Evolutionary conservation across 2,888 invertebrate species (phyloP), one percentile per base, ranked within the genome.

Genomic region (Pristionchus mayeri): DNA sequence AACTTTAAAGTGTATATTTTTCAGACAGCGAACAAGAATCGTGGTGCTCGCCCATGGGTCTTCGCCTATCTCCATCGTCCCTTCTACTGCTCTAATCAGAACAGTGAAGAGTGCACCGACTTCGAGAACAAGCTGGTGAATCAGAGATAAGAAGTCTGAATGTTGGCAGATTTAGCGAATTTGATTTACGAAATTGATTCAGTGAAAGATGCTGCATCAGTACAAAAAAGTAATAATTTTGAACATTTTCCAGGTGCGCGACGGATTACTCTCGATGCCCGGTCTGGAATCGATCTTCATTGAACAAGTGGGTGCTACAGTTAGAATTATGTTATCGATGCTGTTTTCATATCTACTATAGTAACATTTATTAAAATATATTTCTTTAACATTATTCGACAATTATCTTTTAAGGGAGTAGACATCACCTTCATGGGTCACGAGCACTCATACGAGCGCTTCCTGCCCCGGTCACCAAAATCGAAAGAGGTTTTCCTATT

Each of bases 351-450:
- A n/a, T n/a, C n/a, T n/a, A n/a, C n/a, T n/a, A n/a, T n/a, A n/a
- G n/a, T n/a, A n/a, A n/a, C n/a, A n/a, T n/a, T n/a, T n/a, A n/a
- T n/a, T n/a, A n/a, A n/a, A n/a, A n/a, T n/a, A n/a, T n/a, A n/a
- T n/a, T n/a, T n/a, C n/a, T n/a, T n/a, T n/a, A n/a, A n/a, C n/a
- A n/a, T n/a, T n/a, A n/a, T n/a, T n/a, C n/a, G n/a, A n/a, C n/a
- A n/a, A n/a, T n/a, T n/a, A n/a, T n/a, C n/a, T n/a, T n/a, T 60
- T 27, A 3, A 67, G 93, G 97, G 96, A 71, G 98, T 98, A 44
- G 98, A 98, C 94, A 93, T 98, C 84, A 95, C 95, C 92, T 94
- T 98, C 84, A 98, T 97, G 97, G 98, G 98, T 0, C 98, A 98
- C 93, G 98, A 98, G 93, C 98, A 98, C 94, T 96, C 97, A 44